phyloP scores from a whole-genome alignment of 2,888 invertebrate species.

The Julus scandinavius region DNA sequence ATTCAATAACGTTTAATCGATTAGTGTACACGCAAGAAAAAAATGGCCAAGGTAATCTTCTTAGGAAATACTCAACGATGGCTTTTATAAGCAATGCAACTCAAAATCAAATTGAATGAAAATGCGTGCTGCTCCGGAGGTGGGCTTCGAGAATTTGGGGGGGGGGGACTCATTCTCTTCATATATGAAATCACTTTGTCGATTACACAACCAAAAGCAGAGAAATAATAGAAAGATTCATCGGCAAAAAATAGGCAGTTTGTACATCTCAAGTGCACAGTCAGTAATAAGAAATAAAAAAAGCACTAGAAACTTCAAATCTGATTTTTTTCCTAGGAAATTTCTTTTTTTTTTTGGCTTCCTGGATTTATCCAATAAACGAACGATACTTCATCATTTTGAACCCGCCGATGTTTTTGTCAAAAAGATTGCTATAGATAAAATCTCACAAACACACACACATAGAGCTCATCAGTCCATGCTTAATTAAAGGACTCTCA shows the following conservation, averaged over 20 bases:
- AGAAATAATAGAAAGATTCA: conserved; percentile 9
- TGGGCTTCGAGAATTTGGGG: conserved; percentile 16
- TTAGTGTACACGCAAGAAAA: neutral
- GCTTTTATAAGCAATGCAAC: conserved; percentile 9
- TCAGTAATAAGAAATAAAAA: conserved; percentile 40
- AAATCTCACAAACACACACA: conserved; percentile 46
- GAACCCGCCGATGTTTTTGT: conserved; percentile 40
- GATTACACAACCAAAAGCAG: conserved; percentile 33
- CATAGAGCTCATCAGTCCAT: conserved; percentile 46
- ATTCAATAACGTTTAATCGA: conserved; percentile 45
- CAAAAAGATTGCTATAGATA: conserved; percentile 44
- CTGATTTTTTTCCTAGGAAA: neutral
- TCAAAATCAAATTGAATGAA: conserved; percentile 44
- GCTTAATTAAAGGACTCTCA: conserved; percentile 46
- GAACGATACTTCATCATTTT: conserved; percentile 43
- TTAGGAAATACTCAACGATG: conserved; percentile 36
- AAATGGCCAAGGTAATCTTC: conserved; percentile 18
- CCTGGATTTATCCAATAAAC: conserved; percentile 40
- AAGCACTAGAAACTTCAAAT: conserved; percentile 36
- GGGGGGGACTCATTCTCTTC: neutral
- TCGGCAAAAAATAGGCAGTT: conserved; percentile 17
- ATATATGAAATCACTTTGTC: conserved; percentile 46
- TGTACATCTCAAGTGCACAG: conserved; percentile 31
- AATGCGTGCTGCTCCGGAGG: neutral
- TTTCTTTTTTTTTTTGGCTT: conserved; percentile 1